These are phyloP conservation scores for Ladona fulva DNA, from an alignment of 1,140 invertebrate genomes.

Conservation along the genomic window DNA sequence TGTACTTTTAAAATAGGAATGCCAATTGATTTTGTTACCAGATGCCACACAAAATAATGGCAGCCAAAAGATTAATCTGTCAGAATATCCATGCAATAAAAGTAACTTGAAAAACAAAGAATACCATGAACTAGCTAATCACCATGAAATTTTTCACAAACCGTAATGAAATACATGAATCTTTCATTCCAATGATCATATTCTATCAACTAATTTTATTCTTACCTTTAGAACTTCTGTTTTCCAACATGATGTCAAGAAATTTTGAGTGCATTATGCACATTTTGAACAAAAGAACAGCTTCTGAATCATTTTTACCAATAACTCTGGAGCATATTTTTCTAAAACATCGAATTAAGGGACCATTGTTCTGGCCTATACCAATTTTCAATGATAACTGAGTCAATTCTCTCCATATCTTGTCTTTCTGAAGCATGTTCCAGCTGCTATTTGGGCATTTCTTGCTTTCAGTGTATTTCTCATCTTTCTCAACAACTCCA, in stretches of 20 bases:
- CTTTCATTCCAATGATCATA: too few relatives aligned
- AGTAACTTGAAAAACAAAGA: too few relatives aligned
- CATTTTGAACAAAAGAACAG: conserved; percentile 56
- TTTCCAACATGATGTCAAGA: conserved; percentile 50
- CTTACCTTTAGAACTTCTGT: conserved; percentile 37
- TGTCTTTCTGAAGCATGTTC: conserved; percentile 34
- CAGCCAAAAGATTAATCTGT: too few relatives aligned
- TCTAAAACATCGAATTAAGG: neutral
- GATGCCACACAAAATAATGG: too few relatives aligned
- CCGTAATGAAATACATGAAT: too few relatives aligned
- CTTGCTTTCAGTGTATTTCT: too few relatives aligned
- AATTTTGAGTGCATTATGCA: conserved; percentile 64
- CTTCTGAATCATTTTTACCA: conserved; percentile 38
- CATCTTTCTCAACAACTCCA: too few relatives aligned
- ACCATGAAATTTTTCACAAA: too few relatives aligned
- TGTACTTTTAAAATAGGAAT: too few relatives aligned
- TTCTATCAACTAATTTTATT: conserved; percentile 36
- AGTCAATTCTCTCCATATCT: conserved; percentile 54
- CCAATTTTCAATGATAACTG: conserved; percentile 53
- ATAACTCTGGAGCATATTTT: conserved; percentile 18
- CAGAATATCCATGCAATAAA: too few relatives aligned
- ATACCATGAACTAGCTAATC: too few relatives aligned
- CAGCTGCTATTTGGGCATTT: neutral
- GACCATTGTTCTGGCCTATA: conserved; percentile 29
- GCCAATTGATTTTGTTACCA: too few relatives aligned